phyloP scores from a whole-genome alignment of 1,140 invertebrate species.

The Drosophila busckii region DNA sequence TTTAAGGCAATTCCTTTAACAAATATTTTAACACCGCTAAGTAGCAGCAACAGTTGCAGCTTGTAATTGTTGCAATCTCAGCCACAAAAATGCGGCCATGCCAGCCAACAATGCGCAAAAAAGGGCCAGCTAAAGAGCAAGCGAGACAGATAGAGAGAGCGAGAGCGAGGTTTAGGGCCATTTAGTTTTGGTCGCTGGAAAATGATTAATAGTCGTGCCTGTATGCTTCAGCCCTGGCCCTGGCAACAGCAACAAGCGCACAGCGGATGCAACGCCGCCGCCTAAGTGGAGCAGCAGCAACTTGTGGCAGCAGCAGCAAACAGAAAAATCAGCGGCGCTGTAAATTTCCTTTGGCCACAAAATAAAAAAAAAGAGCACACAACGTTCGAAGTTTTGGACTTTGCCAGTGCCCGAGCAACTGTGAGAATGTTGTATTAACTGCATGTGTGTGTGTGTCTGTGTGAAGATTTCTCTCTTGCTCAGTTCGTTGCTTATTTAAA shows the following conservation, averaged over 20 bases:
- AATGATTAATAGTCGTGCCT: conserved; percentile 75
- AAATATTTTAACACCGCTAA: no score
- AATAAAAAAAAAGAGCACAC: conserved; percentile 9
- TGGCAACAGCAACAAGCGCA: conserved; percentile 14
- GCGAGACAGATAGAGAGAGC: background rate
- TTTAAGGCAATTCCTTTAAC: no score
- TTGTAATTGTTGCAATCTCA: no score
- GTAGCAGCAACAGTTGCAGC: no score
- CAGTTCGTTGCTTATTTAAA: conserved; percentile 50
- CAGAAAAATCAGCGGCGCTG: conserved; percentile 54
- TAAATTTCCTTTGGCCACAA: conserved; percentile 56
- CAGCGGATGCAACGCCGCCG: conserved; percentile 49
- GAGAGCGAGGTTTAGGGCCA: conserved; percentile 22
- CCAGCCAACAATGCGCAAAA: conserved; percentile 58
- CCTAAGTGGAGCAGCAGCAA: conserved; percentile 56
- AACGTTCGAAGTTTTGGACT: conserved; percentile 8
- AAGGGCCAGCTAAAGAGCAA: conserved; percentile 44
- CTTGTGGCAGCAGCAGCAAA: conserved; percentile 21
- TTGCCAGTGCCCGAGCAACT: conserved; percentile 26
- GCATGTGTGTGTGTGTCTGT: conserved; percentile 14
- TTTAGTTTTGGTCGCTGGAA: conserved; percentile 67
- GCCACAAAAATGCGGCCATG: conserved; percentile 55
- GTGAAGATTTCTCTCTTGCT: conserved; percentile 29
- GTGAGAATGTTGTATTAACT: conserved; percentile 46
- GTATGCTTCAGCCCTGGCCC: conserved; percentile 44